phyloP scores from a whole-genome alignment of 2,888 invertebrate genomes.

The Apodemia hepburni region DNA sequence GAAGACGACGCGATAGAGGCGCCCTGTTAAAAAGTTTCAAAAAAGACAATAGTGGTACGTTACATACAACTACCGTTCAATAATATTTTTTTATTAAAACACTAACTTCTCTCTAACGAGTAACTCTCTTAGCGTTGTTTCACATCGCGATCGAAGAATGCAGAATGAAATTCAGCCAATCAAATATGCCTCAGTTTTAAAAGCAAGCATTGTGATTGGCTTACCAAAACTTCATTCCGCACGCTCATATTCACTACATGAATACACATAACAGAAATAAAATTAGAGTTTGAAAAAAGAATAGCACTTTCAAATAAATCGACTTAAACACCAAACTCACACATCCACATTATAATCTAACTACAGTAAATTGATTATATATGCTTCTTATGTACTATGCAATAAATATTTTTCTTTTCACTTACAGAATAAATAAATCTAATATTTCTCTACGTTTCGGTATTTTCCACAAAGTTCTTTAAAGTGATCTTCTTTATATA shows the following conservation, averaged over 20 bases:
- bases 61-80: conserved; percentile 36
- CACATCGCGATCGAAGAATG: neutral
- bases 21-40: conserved; percentile 65
- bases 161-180: conserved; percentile 3
- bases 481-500: conserved; percentile 49
- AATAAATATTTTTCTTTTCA: conserved; percentile 78
- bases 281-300: conserved; percentile 30
- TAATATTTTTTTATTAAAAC: conserved; percentile 29
- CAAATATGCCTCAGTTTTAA: neutral
- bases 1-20: conserved; percentile 38
- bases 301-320: conserved; percentile 31
- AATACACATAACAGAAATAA: conserved; percentile 21
- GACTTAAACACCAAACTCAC: conserved; percentile 32
- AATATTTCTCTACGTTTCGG: conserved; percentile 62
- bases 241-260: neutral
- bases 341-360: conserved; percentile 42
- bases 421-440: conserved; percentile 73
- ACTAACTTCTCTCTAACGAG: conserved; percentile 29
- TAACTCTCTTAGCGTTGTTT: conserved; percentile 24
- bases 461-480: conserved; percentile 53
- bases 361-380: conserved; percentile 73
- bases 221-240: neutral
- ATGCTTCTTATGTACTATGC: conserved; percentile 61
- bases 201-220: neutral
- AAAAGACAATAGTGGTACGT: conserved; percentile 51